Evolutionary conservation across 2,888 invertebrate species (phyloP).

Genomic region (Disparrhopalites patrizii): DNA sequence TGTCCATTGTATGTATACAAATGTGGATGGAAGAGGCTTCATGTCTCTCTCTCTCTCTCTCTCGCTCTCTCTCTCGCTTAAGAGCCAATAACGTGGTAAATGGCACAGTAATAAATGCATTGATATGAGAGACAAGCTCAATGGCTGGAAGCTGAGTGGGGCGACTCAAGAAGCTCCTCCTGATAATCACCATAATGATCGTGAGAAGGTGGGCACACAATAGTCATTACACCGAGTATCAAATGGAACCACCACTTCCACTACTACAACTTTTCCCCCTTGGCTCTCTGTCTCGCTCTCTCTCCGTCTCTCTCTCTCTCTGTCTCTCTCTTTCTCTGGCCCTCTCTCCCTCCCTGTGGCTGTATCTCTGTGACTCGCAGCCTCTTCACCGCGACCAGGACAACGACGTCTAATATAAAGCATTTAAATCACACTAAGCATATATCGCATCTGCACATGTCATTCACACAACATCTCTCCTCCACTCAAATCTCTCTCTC

Average conservation of each 20-base stretch:
- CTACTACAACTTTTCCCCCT: background rate
- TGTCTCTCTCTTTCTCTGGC: background rate
- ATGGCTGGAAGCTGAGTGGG: slow-evolving; percentile 12
- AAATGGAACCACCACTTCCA: slow-evolving; percentile 10
- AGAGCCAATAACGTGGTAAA: background rate
- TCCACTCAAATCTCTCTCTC: no score
- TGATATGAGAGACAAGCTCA: background rate
- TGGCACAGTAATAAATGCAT: background rate
- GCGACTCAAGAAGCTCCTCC: slow-evolving; percentile 19
- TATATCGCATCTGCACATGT: slow-evolving; percentile 17
- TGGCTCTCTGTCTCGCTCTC: background rate
- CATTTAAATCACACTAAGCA: slow-evolving; percentile 13
- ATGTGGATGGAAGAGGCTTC: no score
- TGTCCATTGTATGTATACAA: background rate
- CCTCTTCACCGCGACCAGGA: background rate
- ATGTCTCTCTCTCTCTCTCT: background rate
- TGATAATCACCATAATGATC: slow-evolving; percentile 28
- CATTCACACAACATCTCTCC: slow-evolving; percentile 5
- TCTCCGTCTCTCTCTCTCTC: slow-evolving; percentile 3
- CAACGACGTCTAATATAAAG: background rate
- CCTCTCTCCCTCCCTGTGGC: background rate
- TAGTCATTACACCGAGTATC: slow-evolving; percentile 19
- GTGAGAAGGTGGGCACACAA: slow-evolving; percentile 16
- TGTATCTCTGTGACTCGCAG: background rate
- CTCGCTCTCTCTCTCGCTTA: background rate